A percentile compares a stretch with the other conserved stretches of the same genome.
Evolutionary conservation across 2,113 vertebrate species (phyloP).

Genomic region (Apeltes quadracus): DNA sequence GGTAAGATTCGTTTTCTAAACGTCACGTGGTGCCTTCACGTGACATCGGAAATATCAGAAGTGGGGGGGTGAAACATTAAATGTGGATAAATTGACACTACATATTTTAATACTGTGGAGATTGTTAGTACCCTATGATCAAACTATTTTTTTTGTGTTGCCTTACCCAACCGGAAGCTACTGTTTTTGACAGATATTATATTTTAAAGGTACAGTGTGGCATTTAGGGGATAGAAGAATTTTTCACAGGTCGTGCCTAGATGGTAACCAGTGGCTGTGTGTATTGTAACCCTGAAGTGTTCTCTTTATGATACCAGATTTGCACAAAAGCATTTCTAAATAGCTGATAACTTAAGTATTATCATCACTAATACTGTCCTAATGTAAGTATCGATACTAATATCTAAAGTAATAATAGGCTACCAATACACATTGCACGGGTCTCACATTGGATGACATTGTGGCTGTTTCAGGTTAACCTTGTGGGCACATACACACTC

Average conservation of each 20-base stretch:
- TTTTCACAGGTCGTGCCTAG: too few species aligned
- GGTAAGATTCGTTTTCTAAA: constrained; percentile 55
- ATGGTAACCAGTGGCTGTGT: not conserved
- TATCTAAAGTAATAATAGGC: too few species aligned
- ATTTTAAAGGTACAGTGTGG: not conserved
- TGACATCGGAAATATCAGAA: not conserved
- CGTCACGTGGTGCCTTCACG: constrained; percentile 17
- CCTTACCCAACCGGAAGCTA: not conserved
- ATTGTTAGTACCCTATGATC: not conserved
- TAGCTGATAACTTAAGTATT: not conserved
- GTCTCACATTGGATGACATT: too few species aligned
- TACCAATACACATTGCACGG: too few species aligned
- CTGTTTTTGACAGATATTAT: not conserved
- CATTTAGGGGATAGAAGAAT: not conserved
- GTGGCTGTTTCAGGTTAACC: too few species aligned
- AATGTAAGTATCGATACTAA: too few species aligned
- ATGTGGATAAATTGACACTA: not conserved
- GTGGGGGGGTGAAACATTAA: not conserved
- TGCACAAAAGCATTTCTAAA: not conserved
- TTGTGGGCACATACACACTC: too few species aligned
- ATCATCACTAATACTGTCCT: not conserved
- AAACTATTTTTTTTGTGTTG: not conserved
- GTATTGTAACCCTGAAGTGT: not conserved
- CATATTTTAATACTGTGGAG: not conserved
- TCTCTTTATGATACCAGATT: not conserved